Evolutionary conservation across 2,888 invertebrate genomes (phyloP), one percentile per base, ranked within the genome.

Genomic region (Chloromyia formosa): DNA sequence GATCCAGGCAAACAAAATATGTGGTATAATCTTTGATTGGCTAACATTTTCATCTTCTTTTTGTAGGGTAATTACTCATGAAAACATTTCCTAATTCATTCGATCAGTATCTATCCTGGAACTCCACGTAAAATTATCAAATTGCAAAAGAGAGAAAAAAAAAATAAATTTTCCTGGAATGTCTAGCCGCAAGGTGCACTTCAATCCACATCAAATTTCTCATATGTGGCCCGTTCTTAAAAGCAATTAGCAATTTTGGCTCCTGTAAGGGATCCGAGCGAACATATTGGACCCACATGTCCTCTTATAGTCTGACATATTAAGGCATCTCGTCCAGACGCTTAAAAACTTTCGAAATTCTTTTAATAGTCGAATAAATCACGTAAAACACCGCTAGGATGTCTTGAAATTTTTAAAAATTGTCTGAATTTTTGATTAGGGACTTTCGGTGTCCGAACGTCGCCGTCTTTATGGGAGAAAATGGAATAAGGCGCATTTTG

Each of bases 321-420:
- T 66, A 66, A 66, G 45, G 64, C 40, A 49, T 49, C 12, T 23
- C n/a, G 2, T 40, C 71, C 71, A 71, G 71, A 71, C 71, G 71
- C 35, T 71, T 71, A 71, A 71, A 71, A 71, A 71, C 71, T 1
- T 35, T 14, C 7, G 27, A 71, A 56, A 53, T 71, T 23, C 40
- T 71, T 71, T 53, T 66, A 66, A 71, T 58, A 71, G 71, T 71
- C 71, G 27, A 71, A 71, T 71, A 71, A 71, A 71, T 71, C 71
- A 71, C 71, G 20, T 56, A 20, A 58, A 71, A 71, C 42, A 16
- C 20, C 1, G 5, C 54, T 27, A 16, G 16, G 71, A 71, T 23
- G 9, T 53, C 18, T 69, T 58, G 16, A 54, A 69, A 69, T 69
- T 56, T 27, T 23, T 20, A 71, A 71, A 71, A 56, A 71, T 64